Base-by-base conservation (phyloP, 2,888 invertebrate genomes). In the Drosophila koepferae region DNA sequence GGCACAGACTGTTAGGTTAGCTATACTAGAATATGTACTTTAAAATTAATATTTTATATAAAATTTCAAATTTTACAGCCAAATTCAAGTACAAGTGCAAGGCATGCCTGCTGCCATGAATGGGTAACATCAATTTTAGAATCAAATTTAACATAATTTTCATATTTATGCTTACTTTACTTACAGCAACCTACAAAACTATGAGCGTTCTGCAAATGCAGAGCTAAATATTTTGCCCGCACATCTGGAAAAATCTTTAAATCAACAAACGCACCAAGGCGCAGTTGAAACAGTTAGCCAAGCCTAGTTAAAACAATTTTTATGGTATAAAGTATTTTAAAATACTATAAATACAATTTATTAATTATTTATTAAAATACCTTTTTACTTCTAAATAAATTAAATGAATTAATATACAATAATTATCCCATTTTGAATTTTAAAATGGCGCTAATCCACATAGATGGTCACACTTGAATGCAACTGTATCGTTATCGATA, bases 261-360 rank as follows among this genome's bases (percentile, higher is more conserved):
- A 12, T 40, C 46, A 48, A 0, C 75, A 80, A 44, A 20, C 31
- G 0, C 80, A 75, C n/a, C 34, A 46, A 12, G 79, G 74, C 6
- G 80, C 75, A 2, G 77, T 80, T 4, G 80, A 77, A 56, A 64
- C 75, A 49, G 66, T 80, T 62, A 77, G 77, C 40, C 77, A 75
- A 59, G 62, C 67, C 9, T 80, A 79, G 44, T 0, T 12, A 18
- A 28, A 55, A 6, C 0, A 5, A 41, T 31, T 28, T 28, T 16
- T 14, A 7, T 20, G 34, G n/a, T 23, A 38, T 31, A 51, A 23
- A 59, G 23, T 31, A 40, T 16, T 20, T 16, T 20, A 6, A 3
- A 60, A 7, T 20, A 20, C 31, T 41, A 14, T 31, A 6, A 31
- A 18, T n/a, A 34, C 23, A 6, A 58, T 43, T 72, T 59, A 14